Percentiles rank a stretch among this genome's conserved stretches.
Conservation (phyloP, 2,797 vertebrate species). For the Anas georgica region DNA sequence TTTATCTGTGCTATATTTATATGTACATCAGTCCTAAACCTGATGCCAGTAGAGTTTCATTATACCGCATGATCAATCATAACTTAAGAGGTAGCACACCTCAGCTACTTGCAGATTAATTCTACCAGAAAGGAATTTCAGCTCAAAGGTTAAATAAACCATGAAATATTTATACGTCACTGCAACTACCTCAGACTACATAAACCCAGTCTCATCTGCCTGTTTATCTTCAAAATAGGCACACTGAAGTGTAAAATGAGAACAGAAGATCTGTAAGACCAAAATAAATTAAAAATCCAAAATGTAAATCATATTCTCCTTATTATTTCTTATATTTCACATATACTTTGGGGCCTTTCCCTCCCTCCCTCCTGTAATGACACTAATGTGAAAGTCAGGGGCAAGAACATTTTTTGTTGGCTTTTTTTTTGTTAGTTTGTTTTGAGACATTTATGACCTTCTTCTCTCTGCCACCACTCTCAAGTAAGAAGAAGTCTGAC, state of each 20-base stretch:
- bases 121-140: slow-evolving; percentile 30
- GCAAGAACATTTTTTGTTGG: neutral
- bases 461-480: neutral
- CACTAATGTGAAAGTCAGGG: neutral
- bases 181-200: neutral
- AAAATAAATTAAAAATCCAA: neutral
- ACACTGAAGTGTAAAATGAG: neutral
- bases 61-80: slow-evolving; percentile 39
- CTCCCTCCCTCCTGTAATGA: neutral
- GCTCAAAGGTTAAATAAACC: slow-evolving; percentile 57
- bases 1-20: neutral
- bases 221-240: neutral
- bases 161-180: slow-evolving; percentile 15
- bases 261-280: neutral
- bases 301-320: neutral
- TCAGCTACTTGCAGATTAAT: slow-evolving; percentile 44
- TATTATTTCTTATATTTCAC: neutral
- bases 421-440: neutral
- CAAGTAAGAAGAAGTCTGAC: neutral
- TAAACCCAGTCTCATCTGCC: neutral
- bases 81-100: slow-evolving; percentile 16
- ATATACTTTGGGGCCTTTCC: neutral
- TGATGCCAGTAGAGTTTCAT: neutral
- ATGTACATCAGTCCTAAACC: neutral
- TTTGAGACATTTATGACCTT: neutral